These are phyloP conservation scores for Cyphotilapia sp. DNA, from an alignment of 2,113 vertebrate genomes.

Conservation along the genomic window DNA sequence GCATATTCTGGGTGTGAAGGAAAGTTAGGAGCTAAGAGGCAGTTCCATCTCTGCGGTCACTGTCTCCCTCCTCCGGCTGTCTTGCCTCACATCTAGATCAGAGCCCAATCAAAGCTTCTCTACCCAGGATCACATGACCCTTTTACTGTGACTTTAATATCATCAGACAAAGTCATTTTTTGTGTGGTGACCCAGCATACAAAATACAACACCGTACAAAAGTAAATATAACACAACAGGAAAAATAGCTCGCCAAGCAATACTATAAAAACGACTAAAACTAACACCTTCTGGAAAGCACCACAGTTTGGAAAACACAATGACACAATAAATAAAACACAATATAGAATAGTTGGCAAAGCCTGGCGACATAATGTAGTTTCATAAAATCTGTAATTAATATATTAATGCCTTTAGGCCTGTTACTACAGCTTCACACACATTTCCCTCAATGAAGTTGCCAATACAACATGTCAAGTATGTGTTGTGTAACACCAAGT, in stretches of 20 bases:
- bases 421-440: background rate
- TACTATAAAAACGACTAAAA: background rate
- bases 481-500: background rate
- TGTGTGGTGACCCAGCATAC: background rate
- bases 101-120: background rate
- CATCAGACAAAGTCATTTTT: background rate
- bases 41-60: conserved; percentile 8
- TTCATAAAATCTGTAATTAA: background rate
- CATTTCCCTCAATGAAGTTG: background rate
- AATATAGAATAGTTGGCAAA: background rate
- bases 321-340: background rate
- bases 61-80: conserved; percentile 56
- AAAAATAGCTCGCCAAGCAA: background rate
- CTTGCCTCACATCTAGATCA: background rate
- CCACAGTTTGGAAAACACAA: background rate
- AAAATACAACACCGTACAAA: background rate
- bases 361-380: background rate
- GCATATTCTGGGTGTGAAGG: background rate
- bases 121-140: background rate
- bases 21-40: background rate
- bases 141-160: background rate
- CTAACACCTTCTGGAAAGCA: background rate
- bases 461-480: background rate
- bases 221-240: background rate
- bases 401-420: background rate